phyloP scores from a whole-genome alignment of 2,797 vertebrate species.

The Alosa sapidissima region DNA sequence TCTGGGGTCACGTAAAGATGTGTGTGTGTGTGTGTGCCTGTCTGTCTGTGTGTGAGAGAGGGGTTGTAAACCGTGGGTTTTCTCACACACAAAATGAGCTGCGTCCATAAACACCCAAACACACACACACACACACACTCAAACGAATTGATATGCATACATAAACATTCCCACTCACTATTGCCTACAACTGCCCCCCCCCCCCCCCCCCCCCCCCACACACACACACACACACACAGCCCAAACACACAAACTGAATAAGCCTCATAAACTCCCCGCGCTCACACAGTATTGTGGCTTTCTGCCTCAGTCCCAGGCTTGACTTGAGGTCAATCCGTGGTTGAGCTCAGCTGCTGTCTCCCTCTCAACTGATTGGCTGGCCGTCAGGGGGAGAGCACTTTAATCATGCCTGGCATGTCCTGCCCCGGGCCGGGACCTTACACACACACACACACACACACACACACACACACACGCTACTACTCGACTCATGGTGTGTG shows the following conservation, averaged over 20 bases:
- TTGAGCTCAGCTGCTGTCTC: background rate
- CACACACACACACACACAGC: background rate
- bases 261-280: background rate
- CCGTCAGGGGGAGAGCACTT: background rate
- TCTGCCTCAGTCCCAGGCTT: background rate
- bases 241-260: background rate
- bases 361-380: conserved; percentile 7
- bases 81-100: background rate
- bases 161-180: background rate
- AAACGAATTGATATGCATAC: background rate
- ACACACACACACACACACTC: background rate
- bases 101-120: too few species aligned
- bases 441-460: background rate
- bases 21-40: conserved; percentile 27
- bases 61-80: background rate
- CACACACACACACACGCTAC: background rate
- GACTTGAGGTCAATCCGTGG: background rate
- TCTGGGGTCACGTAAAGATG: background rate
- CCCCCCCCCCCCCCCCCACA: background rate
- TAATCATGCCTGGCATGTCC: conserved; percentile 20
- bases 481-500: background rate
- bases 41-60: background rate
- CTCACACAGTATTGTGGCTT: background rate
- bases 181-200: background rate
- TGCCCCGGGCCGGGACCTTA: background rate